Percentiles rank a stretch among this genome's conserved stretches.
Conservation (phyloP, 2,888 invertebrate species). For the Sussaba pulchella region DNA sequence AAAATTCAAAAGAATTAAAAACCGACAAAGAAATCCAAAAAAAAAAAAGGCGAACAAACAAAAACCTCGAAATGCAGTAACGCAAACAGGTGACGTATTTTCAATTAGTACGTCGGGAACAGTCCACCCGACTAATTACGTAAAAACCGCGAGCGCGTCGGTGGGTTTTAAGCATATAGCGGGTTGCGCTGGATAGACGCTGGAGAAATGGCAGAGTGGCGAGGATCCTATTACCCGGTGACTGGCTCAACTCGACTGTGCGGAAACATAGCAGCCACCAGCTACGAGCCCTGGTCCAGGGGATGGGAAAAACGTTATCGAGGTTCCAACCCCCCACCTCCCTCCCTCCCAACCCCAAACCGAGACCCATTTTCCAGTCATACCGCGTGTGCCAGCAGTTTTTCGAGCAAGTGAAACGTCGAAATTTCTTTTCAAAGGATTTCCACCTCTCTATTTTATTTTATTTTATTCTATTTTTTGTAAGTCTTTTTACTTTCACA, state of each 20-base stretch:
- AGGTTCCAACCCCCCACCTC: too few species aligned
- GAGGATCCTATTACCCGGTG: slow-evolving; percentile 22
- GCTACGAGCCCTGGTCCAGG: neutral
- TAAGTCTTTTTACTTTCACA: too few species aligned
- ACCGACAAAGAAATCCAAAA: too few species aligned
- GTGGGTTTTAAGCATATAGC: slow-evolving; percentile 10
- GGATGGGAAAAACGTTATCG: slow-evolving; percentile 14
- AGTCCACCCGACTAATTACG: slow-evolving; percentile 7
- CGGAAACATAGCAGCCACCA: neutral
- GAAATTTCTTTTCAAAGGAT: neutral
- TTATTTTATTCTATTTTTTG: neutral
- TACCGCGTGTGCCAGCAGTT: neutral
- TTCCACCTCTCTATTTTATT: neutral
- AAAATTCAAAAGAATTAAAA: too few species aligned
- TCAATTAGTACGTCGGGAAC: slow-evolving; percentile 20
- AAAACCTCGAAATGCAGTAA: slow-evolving; percentile 6
- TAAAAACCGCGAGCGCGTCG: slow-evolving; percentile 15
- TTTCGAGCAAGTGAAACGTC: slow-evolving; percentile 11
- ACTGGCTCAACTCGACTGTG: slow-evolving; percentile 17
- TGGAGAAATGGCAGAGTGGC: neutral
- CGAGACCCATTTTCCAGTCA: slow-evolving; percentile 10
- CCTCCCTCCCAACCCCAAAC: too few species aligned
- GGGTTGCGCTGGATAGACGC: neutral
- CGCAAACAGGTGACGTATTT: slow-evolving; percentile 22
- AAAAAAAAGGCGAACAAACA: neutral